A percentile compares a stretch with the other conserved stretches of the same genome.
phyloP scores from a whole-genome alignment of 2,888 invertebrate species.

The Metalampra italica region DNA sequence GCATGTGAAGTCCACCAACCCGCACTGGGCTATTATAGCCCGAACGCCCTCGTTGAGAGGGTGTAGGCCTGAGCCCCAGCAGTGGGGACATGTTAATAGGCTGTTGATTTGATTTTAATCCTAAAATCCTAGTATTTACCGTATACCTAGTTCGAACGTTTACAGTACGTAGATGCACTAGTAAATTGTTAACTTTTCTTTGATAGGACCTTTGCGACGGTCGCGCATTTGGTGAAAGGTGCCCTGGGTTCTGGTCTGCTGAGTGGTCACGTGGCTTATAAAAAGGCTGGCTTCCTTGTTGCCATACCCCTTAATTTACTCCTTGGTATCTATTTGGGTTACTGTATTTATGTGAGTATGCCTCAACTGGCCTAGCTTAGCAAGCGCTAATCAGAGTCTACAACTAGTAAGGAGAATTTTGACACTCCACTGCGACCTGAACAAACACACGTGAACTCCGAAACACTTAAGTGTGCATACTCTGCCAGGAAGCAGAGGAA shows the following conservation, averaged over 20 bases:
- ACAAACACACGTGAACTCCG: too few relatives aligned
- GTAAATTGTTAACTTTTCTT: not conserved
- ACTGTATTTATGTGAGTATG: constrained; percentile 49
- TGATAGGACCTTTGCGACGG: constrained; percentile 25
- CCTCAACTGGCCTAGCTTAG: too few relatives aligned
- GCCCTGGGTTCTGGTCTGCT: constrained; percentile 58
- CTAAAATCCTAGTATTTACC: not conserved
- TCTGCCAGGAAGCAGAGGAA: too few relatives aligned
- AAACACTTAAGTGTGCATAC: too few relatives aligned
- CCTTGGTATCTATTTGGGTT: constrained; percentile 45
- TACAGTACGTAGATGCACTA: not conserved
- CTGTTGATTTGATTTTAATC: not conserved
- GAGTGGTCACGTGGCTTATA: constrained; percentile 49
- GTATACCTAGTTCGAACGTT: not conserved
- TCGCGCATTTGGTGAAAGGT: constrained; percentile 55
- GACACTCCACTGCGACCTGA: too few relatives aligned
- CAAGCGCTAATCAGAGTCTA: too few relatives aligned
- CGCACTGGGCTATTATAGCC: too few relatives aligned
- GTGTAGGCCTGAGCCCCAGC: too few relatives aligned
- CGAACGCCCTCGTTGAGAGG: too few relatives aligned
- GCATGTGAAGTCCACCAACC: too few relatives aligned
- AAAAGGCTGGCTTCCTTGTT: constrained; percentile 36
- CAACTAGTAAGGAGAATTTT: too few relatives aligned
- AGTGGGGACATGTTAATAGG: too few relatives aligned
- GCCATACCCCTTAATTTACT: constrained; percentile 29